Conservation (phyloP, 2,797 vertebrate genomes). For the Enteromius unitaeniatus region DNA sequence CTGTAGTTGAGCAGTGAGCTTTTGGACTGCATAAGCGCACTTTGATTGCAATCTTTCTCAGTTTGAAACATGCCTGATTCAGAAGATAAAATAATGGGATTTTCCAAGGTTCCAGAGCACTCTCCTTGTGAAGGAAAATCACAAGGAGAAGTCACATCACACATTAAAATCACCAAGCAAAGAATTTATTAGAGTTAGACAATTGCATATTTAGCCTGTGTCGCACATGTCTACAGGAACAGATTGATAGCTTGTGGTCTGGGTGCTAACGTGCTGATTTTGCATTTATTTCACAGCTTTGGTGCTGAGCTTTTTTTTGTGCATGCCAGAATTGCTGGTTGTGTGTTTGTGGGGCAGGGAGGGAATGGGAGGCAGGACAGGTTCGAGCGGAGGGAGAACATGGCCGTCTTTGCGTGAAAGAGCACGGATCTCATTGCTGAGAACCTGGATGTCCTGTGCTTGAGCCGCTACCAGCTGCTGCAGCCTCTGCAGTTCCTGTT, state of each 20-base stretch:
- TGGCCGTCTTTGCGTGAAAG: constrained; percentile 76
- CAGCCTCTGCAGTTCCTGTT: constrained; percentile 72
- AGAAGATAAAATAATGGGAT: not conserved
- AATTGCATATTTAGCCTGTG: not conserved
- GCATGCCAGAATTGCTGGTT: constrained; percentile 71
- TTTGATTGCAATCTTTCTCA: not conserved
- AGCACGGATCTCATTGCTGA: constrained; percentile 78
- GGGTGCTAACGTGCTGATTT: constrained; percentile 9
- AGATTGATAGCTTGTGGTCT: not conserved
- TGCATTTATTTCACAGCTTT: constrained; percentile 20
- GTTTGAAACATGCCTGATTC: not conserved
- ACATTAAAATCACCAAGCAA: not conserved
- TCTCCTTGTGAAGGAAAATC: not conserved
- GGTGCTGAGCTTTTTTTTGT: not conserved
- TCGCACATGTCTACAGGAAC: not conserved
- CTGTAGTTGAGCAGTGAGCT: not conserved
- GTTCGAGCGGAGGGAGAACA: constrained; percentile 70
- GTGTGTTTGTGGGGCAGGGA: not conserved
- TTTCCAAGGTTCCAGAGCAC: not conserved
- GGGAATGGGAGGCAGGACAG: constrained; percentile 59
- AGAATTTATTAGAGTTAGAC: constrained; percentile 5
- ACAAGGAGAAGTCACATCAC: not conserved
- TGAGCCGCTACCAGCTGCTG: constrained; percentile 70
- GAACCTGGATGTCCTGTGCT: constrained; percentile 63
- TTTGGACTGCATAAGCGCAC: no score